Conservation (phyloP, 2,888 invertebrate genomes). For the Oegoconia quadripuncta region DNA sequence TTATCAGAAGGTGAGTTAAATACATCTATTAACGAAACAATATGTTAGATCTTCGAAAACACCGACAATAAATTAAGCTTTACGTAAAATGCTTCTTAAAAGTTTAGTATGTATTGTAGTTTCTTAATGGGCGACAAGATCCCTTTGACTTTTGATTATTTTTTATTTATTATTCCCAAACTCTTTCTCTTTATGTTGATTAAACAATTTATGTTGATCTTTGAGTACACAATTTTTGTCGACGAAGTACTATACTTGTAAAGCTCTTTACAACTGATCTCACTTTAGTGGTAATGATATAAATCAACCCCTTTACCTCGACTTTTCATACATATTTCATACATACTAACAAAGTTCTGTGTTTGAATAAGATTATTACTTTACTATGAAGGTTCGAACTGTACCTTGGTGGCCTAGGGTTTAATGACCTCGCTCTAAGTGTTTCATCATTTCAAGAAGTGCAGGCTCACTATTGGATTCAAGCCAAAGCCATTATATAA, state of each 20-base stretch:
- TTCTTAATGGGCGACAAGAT: too few relatives aligned
- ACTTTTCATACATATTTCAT: conserved; percentile 1
- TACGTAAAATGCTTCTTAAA: too few relatives aligned
- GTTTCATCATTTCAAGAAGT: conserved; percentile 8
- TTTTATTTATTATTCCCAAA: too few relatives aligned
- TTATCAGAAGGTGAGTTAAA: conserved; percentile 86
- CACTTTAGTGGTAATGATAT: conserved; percentile 21
- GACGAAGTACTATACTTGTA: neutral
- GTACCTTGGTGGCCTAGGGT: neutral
- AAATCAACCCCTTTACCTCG: conserved; percentile 29
- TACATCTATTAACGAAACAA: neutral
- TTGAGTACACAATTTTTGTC: neutral
- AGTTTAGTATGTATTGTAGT: too few relatives aligned
- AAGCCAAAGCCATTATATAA: conserved; percentile 7
- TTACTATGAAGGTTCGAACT: neutral
- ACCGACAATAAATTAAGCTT: too few relatives aligned
- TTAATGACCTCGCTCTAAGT: conserved; percentile 6
- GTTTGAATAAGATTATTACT: neutral
- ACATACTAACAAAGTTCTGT: neutral
- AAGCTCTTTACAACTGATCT: conserved; percentile 24
- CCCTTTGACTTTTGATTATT: conserved; percentile 14
- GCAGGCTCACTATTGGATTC: conserved; percentile 5
- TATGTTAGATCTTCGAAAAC: too few relatives aligned
- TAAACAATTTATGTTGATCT: neutral
- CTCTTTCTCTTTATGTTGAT: neutral